phyloP scores from a whole-genome alignment of 2,113 vertebrate genomes.

The Antechinus stuartii region DNA sequence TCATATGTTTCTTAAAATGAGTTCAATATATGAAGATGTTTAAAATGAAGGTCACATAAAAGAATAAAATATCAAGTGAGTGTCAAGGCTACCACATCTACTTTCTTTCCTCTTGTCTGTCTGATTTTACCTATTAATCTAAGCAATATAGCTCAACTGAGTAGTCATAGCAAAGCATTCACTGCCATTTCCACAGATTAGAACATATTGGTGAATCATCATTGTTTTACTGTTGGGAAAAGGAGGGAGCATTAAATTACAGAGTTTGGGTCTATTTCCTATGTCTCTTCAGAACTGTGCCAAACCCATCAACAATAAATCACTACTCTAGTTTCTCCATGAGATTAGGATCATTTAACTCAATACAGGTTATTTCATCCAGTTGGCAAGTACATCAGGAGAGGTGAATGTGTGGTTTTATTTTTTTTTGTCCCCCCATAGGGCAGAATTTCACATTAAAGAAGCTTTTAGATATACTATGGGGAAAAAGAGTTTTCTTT shows the following conservation, averaged over 20 bases:
- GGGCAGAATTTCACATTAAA: conserved; percentile 61
- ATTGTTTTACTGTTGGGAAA: not conserved
- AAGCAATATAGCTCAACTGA: not conserved
- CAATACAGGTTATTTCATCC: conserved; percentile 51
- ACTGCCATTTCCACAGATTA: conserved; percentile 38
- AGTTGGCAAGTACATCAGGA: conserved; percentile 65
- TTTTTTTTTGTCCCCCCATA: not conserved
- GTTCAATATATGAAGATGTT: not conserved
- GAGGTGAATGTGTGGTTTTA: conserved; percentile 42
- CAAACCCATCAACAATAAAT: conserved; percentile 50
- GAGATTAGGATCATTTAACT: conserved; percentile 76
- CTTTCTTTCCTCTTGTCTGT: not conserved
- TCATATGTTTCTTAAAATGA: conserved; percentile 33
- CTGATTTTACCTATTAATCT: not conserved
- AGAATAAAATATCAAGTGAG: not conserved
- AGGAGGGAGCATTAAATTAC: conserved; percentile 23
- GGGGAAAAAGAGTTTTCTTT: conserved; percentile 70
- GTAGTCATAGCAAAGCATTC: not conserved
- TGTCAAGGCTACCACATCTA: not conserved
- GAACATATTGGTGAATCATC: conserved; percentile 36
- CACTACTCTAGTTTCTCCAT: conserved; percentile 66
- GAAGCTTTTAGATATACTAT: conserved; percentile 74
- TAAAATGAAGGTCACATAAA: not conserved
- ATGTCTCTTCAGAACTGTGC: not conserved
- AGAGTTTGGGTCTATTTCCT: conserved; percentile 39